Conservation (phyloP, 2,888 invertebrate species). For the Drosophila nr. perissopoda region DNA sequence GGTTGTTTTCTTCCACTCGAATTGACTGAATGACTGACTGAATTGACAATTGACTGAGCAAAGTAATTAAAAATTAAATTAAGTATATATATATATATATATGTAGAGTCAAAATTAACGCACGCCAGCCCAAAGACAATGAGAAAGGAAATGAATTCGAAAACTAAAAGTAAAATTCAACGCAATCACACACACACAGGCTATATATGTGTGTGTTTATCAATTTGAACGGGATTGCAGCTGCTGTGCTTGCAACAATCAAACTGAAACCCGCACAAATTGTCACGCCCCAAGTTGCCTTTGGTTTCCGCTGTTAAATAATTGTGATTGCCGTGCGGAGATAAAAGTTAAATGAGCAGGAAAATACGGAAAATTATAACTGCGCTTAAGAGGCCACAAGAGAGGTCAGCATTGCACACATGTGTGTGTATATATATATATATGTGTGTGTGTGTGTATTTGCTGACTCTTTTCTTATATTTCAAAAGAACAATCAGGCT, state of each 20-base stretch:
- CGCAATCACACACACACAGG: background rate
- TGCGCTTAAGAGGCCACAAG: constrained; percentile 39
- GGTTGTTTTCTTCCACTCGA: background rate
- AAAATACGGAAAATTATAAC: constrained; percentile 77
- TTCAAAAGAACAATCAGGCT: background rate
- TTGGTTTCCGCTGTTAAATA: constrained; percentile 80
- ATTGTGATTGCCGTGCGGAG: constrained; percentile 77
- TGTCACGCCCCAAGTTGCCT: constrained; percentile 36
- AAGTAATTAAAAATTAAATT: constrained; percentile 73
- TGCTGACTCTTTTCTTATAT: background rate
- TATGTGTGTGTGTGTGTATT: constrained; percentile 2
- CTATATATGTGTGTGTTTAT: constrained; percentile 25
- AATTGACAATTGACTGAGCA: constrained; percentile 1
- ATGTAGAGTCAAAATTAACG: constrained; percentile 57
- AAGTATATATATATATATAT: constrained; percentile 32
- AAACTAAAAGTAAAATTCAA: constrained; percentile 17
- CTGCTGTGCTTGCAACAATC: constrained; percentile 31
- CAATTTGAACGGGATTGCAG: constrained; percentile 41
- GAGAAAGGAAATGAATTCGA: constrained; percentile 26
- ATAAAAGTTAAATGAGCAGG: constrained; percentile 83
- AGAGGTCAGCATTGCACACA: constrained; percentile 15
- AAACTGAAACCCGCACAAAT: constrained; percentile 48
- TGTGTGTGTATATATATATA: background rate
- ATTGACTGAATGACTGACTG: constrained; percentile 5
- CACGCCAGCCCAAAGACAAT: constrained; percentile 44